phyloP scores from a whole-genome alignment of 2,888 invertebrate species.

The Oscheius onirici region DNA sequence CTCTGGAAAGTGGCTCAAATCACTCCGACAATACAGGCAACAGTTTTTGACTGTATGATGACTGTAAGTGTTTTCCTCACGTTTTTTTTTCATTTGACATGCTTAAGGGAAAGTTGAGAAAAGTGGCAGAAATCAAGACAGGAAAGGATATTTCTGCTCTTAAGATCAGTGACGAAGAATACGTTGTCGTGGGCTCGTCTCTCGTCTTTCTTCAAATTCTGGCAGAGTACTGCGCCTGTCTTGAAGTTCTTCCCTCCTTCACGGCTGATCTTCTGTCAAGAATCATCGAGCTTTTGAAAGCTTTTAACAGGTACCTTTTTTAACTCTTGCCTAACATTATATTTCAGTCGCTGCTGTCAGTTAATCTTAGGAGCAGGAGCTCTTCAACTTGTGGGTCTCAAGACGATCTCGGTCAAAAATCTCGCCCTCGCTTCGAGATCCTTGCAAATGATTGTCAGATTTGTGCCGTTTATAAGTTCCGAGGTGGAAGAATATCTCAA shows the following conservation, averaged over 20 bases:
- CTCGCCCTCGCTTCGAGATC: constrained; percentile 76
- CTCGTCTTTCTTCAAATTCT: constrained; percentile 88
- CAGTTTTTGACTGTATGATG: constrained; percentile 75
- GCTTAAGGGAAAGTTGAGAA: constrained; percentile 9
- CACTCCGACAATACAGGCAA: constrained; percentile 86
- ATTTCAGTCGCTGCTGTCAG: constrained; percentile 79
- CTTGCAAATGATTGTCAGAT: constrained; percentile 76
- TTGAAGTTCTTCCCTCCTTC: constrained; percentile 80
- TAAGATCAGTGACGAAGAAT: constrained; percentile 72
- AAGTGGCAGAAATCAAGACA: not conserved
- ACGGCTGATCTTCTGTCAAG: constrained; percentile 73
- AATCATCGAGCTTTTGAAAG: constrained; percentile 74
- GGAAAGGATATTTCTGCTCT: constrained; percentile 13
- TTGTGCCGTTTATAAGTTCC: constrained; percentile 72
- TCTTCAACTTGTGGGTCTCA: constrained; percentile 86
- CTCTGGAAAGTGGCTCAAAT: constrained; percentile 93
- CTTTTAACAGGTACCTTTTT: constrained; percentile 72
- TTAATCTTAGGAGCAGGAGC: constrained; percentile 96
- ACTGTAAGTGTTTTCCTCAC: not conserved
- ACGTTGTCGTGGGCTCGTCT: constrained; percentile 78
- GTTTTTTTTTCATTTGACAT: not conserved
- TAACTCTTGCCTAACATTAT: not conserved
- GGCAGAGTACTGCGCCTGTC: constrained; percentile 87
- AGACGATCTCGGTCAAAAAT: constrained; percentile 91
- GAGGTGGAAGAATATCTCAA: constrained; percentile 55